A percentile compares a stretch with the other conserved stretches of the same genome.
phyloP scores from a whole-genome alignment of 2,113 vertebrate genomes.

The Sinocyclocheilus anophthalmus region DNA sequence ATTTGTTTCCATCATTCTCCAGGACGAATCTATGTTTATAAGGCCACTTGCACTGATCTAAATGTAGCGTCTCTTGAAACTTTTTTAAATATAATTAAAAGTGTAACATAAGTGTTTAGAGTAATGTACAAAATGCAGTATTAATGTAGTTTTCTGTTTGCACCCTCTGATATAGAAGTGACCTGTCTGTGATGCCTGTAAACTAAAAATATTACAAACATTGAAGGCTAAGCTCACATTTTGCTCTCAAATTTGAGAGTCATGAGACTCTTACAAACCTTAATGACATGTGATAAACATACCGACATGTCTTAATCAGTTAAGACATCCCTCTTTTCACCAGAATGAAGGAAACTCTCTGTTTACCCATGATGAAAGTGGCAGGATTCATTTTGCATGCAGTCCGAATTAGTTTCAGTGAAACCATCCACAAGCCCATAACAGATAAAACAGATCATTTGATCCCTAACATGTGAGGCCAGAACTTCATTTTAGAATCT shows the following conservation, averaged over 20 bases:
- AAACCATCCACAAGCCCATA: slow-evolving; percentile 66
- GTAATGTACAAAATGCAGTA: neutral
- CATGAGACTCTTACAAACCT: neutral
- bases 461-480: slow-evolving; percentile 67
- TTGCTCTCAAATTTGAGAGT: neutral
- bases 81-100: too few species aligned
- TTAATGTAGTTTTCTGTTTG: neutral
- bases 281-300: slow-evolving; percentile 45
- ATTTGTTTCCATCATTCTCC: slow-evolving; percentile 37
- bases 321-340: slow-evolving; percentile 24
- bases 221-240: neutral
- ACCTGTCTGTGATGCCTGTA: neutral
- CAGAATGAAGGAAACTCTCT: slow-evolving; percentile 67
- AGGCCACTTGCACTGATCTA: slow-evolving; percentile 24
- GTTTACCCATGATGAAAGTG: slow-evolving; percentile 74
- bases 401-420: slow-evolving; percentile 74
- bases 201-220: neutral
- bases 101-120: too few species aligned
- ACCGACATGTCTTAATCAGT: slow-evolving; percentile 3
- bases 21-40: slow-evolving; percentile 29
- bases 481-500: neutral
- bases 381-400: slow-evolving; percentile 74
- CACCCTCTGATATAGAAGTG: neutral
- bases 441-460: slow-evolving; percentile 71
- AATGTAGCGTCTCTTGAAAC: slow-evolving; percentile 4